Base-by-base conservation (phyloP, 1,140 invertebrate species). In the Ylistrum balloti region DNA sequence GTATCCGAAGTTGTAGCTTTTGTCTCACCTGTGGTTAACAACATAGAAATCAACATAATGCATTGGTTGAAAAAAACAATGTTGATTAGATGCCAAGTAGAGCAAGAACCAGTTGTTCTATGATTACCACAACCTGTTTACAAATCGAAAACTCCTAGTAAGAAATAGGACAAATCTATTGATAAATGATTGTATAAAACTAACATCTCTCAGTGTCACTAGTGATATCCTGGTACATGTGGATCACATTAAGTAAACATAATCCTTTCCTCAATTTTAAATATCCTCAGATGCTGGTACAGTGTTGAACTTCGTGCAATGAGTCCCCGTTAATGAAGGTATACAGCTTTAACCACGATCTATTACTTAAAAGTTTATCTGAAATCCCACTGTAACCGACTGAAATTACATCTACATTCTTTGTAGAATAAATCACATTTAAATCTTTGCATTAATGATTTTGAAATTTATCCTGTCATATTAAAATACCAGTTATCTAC, bases 381-480 rank as follows among this genome's bases (percentile, higher is more conserved):
- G 56, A 74, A 74, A 74, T 74, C n/a, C 56, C 0, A 28, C 22
- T 28, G 56, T n/a, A 28, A 74, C 56, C n/a, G n/a, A 74, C 17
- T 74, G 9, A 74, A 74, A 74, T 45, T 45, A 74, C 56, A 74
- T 74, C 22, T 74, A n/a, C 56, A 74, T 74, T 74, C 56, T 74
- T 28, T 74, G 28, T 74, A 74, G n/a, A n/a, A 74, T n/a, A 3
- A 74, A 74, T 74, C 56, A 74, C 56, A 74, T 74, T 74, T 74
- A 74, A 74, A 74, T 74, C 56, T 28, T 28, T 74, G n/a, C 56
- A 28, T 74, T 9, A 74, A 74, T 74, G 56, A 74, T 74, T 74
- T 74, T 28, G 22, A 74, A 74, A 74, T 74, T 74, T n/a, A 74
- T 28, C 56, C n/a, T 74, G 56, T 74, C 56, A 74, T 74, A 28